Conservation (phyloP, 2,113 vertebrate genomes). For the Cisticola juncidis region DNA sequence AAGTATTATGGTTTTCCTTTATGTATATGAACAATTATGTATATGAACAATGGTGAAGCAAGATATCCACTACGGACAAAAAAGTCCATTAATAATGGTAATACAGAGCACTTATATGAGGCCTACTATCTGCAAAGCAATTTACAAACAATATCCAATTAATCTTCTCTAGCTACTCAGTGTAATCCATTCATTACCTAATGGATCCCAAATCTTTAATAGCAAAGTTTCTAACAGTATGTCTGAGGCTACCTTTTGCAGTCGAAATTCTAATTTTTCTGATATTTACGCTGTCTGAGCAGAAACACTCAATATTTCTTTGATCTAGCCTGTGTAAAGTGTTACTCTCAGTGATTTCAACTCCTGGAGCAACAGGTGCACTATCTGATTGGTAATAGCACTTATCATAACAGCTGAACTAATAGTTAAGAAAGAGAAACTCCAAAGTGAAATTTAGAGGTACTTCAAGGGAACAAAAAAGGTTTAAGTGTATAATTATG, state of each 20-base stretch:
- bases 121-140: conserved; percentile 1
- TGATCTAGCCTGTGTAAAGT: not conserved
- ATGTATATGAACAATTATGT: not conserved
- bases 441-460: not conserved
- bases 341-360: not conserved
- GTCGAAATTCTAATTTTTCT: not conserved
- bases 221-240: not conserved
- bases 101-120: not conserved
- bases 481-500: not conserved
- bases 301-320: not conserved
- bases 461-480: not conserved
- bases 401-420: not conserved
- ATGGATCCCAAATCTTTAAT: not conserved
- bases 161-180: not conserved
- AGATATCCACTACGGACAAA: conserved; percentile 18
- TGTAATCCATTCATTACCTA: conserved; percentile 36
- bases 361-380: not conserved
- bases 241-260: not conserved
- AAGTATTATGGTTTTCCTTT: conserved; percentile 16
- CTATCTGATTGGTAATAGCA: not conserved
- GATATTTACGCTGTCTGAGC: not conserved
- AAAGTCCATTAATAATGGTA: conserved; percentile 33
- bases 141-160: conserved; percentile 51
- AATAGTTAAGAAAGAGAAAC: not conserved
- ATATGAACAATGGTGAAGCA: not conserved